A percentile compares a stretch with the other conserved stretches of the same genome.
Conservation (phyloP, 2,888 invertebrate genomes). For the Muschampia plurimacula region DNA sequence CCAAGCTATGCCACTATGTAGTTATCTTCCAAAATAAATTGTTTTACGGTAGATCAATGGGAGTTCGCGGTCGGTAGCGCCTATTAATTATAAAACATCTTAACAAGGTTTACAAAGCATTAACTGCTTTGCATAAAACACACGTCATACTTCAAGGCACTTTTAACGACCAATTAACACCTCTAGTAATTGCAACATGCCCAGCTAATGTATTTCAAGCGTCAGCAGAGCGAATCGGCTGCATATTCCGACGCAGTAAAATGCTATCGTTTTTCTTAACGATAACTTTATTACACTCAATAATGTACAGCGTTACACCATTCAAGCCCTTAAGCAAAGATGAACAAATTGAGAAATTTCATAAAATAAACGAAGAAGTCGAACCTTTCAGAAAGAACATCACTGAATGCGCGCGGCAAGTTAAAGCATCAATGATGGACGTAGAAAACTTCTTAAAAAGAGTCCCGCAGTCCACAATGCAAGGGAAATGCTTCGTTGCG, state of each 20-base stretch:
- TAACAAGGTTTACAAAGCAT: no score
- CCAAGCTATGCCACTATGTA: no score
- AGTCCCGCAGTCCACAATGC: slow-evolving; percentile 65
- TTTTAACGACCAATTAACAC: slow-evolving; percentile 63
- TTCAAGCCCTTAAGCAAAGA: slow-evolving; percentile 71
- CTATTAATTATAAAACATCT: no score
- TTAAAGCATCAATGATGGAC: slow-evolving; percentile 68
- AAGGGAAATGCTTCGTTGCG: slow-evolving; percentile 79
- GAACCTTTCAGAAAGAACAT: slow-evolving; percentile 77
- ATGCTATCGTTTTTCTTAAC: slow-evolving; percentile 32
- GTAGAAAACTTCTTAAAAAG: slow-evolving; percentile 74
- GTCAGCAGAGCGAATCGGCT: slow-evolving; percentile 50
- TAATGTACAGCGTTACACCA: slow-evolving; percentile 53
- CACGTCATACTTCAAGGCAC: slow-evolving; percentile 24
- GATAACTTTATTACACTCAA: slow-evolving; percentile 23
- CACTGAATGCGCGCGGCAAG: slow-evolving; percentile 74
- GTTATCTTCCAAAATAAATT: no score
- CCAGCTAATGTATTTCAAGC: slow-evolving; percentile 25
- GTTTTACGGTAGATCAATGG: no score
- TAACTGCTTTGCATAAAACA: neutral
- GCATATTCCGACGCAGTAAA: slow-evolving; percentile 39
- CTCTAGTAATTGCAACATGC: slow-evolving; percentile 9
- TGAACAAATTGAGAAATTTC: slow-evolving; percentile 64
- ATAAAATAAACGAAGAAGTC: slow-evolving; percentile 65
- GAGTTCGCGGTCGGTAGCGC: no score